A percentile compares a stretch with the other conserved stretches of the same genome.
Evolutionary conservation across 2,113 vertebrate genomes (phyloP).

Genomic region (Callipepla squamata): DNA sequence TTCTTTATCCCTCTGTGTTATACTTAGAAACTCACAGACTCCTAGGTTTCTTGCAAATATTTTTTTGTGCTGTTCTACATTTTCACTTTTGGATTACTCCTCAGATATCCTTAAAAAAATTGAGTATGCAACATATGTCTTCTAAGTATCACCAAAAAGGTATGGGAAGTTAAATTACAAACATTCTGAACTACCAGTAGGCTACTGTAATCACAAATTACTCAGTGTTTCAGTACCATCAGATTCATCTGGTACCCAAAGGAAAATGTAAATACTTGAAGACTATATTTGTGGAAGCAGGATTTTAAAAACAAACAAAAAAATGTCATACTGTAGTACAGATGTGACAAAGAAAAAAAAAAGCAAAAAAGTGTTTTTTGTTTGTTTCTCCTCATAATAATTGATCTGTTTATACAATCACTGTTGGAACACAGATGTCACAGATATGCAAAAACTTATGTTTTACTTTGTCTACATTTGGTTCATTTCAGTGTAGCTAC

Average conservation of each 20-base stretch:
- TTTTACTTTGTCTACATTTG: not conserved
- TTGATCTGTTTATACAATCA: not conserved
- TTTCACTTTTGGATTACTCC: slow-evolving; percentile 3
- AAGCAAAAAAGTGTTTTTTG: not conserved
- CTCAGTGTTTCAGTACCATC: not conserved
- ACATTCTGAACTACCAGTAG: not conserved
- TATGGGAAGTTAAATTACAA: not conserved
- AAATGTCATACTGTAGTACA: not conserved
- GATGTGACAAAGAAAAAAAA: not conserved
- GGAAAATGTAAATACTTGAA: not conserved
- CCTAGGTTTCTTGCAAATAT: slow-evolving; percentile 8
- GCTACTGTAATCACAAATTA: not conserved
- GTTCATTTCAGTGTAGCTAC: not conserved
- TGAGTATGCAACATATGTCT: not conserved
- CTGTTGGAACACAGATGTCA: not conserved
- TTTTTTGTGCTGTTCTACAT: not conserved
- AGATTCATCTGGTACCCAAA: not conserved
- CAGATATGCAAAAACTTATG: not conserved
- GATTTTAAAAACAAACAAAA: not conserved
- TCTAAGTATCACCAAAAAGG: not conserved
- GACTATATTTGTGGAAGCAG: not conserved
- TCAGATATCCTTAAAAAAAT: slow-evolving; percentile 16
- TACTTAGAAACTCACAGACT: slow-evolving; percentile 3
- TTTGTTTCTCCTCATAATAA: not conserved
- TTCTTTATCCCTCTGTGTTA: not conserved